These are phyloP conservation scores for Peromyscus melanophrys DNA, from an alignment of 2,797 vertebrate species.

Conservation along the genomic window DNA sequence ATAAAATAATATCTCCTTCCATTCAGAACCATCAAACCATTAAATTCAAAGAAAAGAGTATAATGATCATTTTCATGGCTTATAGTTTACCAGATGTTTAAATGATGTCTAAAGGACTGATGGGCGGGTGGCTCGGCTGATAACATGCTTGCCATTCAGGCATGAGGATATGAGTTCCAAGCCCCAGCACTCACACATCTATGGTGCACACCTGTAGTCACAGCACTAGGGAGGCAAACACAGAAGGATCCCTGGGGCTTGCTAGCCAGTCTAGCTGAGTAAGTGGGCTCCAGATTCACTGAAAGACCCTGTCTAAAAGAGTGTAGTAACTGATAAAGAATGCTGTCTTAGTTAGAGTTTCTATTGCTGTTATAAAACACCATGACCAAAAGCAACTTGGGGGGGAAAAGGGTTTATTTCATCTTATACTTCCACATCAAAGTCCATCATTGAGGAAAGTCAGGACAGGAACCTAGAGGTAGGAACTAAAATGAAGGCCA, in stretches of 20 bases:
- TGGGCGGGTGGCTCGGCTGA: neutral
- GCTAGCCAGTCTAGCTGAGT: neutral
- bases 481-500: neutral
- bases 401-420: neutral
- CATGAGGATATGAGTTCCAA: neutral
- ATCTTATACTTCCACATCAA: neutral
- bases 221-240: neutral
- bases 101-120: neutral
- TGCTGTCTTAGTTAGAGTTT: neutral
- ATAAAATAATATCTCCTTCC: neutral
- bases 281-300: neutral
- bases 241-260: neutral
- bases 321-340: neutral
- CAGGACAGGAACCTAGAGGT: neutral
- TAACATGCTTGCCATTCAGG: neutral
- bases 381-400: neutral
- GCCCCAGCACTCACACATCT: neutral
- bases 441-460: neutral
- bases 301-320: neutral
- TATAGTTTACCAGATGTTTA: slow-evolving; percentile 40
- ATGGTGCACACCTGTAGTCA: neutral
- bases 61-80: slow-evolving; percentile 31
- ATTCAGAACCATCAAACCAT: slow-evolving; percentile 6
- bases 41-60: slow-evolving; percentile 65
- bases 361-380: neutral